Percentiles rank a stretch among this genome's conserved stretches.
Evolutionary conservation across 2,888 invertebrate genomes (phyloP).

Genomic region (Ctenicera cuprea): DNA sequence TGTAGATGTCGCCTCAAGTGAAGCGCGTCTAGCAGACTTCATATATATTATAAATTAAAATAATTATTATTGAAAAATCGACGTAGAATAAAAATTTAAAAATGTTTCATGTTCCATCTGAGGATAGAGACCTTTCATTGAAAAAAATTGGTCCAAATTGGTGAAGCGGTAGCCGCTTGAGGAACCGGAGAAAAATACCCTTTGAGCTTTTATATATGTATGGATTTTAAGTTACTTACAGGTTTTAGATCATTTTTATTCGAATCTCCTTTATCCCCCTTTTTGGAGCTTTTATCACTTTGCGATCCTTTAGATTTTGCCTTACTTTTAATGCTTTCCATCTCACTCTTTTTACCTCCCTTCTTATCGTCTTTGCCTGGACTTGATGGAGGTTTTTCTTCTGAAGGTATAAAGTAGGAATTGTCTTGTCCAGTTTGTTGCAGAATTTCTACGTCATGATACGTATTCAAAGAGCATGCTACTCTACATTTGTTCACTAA

Average conservation of each 20-base stretch:
- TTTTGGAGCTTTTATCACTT: slow-evolving; percentile 33
- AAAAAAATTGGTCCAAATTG: too few species aligned
- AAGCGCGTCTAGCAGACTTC: too few species aligned
- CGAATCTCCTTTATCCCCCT: neutral
- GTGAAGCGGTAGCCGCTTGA: too few species aligned
- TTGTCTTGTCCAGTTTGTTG: slow-evolving; percentile 63
- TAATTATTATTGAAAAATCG: too few species aligned
- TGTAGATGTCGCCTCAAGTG: too few species aligned
- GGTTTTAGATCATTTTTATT: slow-evolving; percentile 38
- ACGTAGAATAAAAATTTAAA: too few species aligned
- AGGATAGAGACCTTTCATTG: too few species aligned
- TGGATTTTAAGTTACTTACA: too few species aligned
- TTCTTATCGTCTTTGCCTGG: slow-evolving; percentile 30
- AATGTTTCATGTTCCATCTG: too few species aligned
- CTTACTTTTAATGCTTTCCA: slow-evolving; percentile 48
- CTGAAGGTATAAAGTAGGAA: slow-evolving; percentile 66
- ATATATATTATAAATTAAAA: too few species aligned
- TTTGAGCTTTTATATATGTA: too few species aligned
- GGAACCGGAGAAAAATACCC: too few species aligned
- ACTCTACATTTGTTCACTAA: slow-evolving; percentile 64
- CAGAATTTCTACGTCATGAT: slow-evolving; percentile 64
- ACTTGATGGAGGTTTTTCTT: slow-evolving; percentile 38
- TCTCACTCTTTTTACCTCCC: slow-evolving; percentile 34
- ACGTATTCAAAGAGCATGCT: slow-evolving; percentile 65
- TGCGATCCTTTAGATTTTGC: neutral